Evolutionary conservation across 2,113 vertebrate species (phyloP).

Genomic region (Asarcornis scutulata): DNA sequence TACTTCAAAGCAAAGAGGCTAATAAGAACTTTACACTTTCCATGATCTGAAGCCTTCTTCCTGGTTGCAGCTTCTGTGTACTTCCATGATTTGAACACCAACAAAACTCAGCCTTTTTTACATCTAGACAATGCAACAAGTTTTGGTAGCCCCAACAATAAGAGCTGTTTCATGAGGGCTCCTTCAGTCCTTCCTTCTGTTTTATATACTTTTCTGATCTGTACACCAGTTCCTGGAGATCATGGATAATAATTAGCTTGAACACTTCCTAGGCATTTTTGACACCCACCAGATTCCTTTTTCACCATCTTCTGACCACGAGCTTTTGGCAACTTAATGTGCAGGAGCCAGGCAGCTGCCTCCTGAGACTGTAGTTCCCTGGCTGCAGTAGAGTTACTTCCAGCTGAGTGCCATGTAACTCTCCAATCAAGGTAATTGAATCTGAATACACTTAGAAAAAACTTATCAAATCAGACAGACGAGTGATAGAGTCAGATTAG

Average conservation of each 20-base stretch:
- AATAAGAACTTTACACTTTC: neutral
- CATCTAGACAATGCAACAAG: accelerated
- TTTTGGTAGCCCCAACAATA: neutral
- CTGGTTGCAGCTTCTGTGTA: neutral
- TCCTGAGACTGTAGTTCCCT: neutral
- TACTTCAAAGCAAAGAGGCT: neutral
- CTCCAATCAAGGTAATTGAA: constrained; percentile 4
- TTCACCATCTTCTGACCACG: neutral
- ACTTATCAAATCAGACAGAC: neutral
- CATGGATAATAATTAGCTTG: neutral
- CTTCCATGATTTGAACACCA: neutral
- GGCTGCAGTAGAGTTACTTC: neutral
- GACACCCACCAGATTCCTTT: neutral
- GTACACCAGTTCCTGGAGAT: neutral
- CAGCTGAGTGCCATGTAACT: neutral
- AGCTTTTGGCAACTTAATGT: neutral
- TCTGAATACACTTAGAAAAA: constrained; percentile 5
- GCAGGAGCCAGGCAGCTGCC: neutral
- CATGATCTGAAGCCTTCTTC: neutral
- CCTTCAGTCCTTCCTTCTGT: neutral
- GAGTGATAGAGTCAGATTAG: neutral
- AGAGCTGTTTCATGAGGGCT: neutral
- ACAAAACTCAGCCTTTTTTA: neutral
- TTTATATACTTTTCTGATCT: neutral
- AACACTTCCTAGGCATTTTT: neutral